Evolutionary conservation across 2,888 invertebrate genomes (phyloP), one percentile per base, ranked within the genome.

Genomic region (Drosophila longiperda): DNA sequence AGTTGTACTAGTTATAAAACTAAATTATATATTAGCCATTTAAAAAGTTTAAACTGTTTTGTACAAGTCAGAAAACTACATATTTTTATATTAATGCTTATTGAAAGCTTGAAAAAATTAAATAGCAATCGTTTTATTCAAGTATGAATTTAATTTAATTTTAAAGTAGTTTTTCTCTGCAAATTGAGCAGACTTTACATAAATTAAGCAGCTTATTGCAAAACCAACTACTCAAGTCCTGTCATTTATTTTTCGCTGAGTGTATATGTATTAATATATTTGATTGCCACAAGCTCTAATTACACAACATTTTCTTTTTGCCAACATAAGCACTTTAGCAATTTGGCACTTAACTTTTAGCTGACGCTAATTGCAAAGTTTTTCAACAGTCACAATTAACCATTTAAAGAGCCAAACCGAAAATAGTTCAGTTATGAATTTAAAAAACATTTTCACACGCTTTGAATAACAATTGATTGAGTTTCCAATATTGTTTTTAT

Each of bases 341-440:
- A 81, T 82, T 75, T 32, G 42, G 33, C 38, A 63, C 33, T 36
- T 33, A 78, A 68, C 66, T 82, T 75, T 81, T 58, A 57, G 53
- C 54, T 54, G 59, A 26, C 33, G 34, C 50, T 82, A 83, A 83
- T 84, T 82, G 80, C 68, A 83, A 84, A 79, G 79, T 85, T 87
- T 40, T n/a, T 29, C 36, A 42, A 26, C 57, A 52, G 52, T 48
- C 33, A 49, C 49, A 17, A 38, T 57, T 34, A 33, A 20, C 17
- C 36, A 32, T 26, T 11, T 29, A 33, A 55, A 64, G 66, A 62
- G 83, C 62, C 0, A 45, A 23, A 8, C 8, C 20, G 59, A 38
- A 33, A 5, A 7, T 45, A 15, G 32, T 57, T 54, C 1, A 8
- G 54, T 32, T 32, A 55, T 33, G 45, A n/a, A 50, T 52, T 58